Percentiles rank a stretch among this genome's conserved stretches.
These are phyloP conservation scores for Calliphora vomitoria DNA, from an alignment of 2,888 invertebrate species.

Conservation along the genomic window DNA sequence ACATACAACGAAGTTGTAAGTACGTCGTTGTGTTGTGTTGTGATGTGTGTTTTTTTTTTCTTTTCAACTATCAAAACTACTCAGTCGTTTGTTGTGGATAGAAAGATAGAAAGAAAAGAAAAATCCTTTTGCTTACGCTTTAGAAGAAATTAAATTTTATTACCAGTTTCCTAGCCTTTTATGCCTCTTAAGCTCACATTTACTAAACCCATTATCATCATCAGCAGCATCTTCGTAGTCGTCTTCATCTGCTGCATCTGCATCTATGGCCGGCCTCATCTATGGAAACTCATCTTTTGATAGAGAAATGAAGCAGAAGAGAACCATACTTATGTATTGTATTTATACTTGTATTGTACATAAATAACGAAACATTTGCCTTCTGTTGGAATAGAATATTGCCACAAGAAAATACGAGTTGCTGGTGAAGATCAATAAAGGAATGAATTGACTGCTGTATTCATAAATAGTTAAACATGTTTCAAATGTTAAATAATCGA, in stretches of 20 bases:
- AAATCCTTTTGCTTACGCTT: constrained; percentile 67
- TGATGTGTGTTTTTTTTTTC: constrained; percentile 8
- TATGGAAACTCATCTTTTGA: constrained; percentile 40
- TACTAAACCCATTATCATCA: constrained; percentile 64
- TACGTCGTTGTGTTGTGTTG: constrained; percentile 30
- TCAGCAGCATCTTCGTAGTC: constrained; percentile 39
- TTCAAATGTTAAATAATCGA: neutral
- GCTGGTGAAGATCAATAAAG: constrained; percentile 4
- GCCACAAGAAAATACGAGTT: neutral
- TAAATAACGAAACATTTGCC: constrained; percentile 44
- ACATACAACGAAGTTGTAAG: constrained; percentile 38
- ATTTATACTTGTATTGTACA: constrained; percentile 14
- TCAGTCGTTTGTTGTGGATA: constrained; percentile 36
- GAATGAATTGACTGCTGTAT: neutral
- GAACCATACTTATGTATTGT: neutral
- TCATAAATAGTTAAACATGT: neutral
- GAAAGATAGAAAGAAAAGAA: constrained; percentile 39
- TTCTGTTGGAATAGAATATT: constrained; percentile 32
- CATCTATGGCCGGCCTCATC: constrained; percentile 33
- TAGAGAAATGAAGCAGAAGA: constrained; percentile 61
- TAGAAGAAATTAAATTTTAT: constrained; percentile 68
- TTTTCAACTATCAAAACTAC: constrained; percentile 48
- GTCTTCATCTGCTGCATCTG: constrained; percentile 29
- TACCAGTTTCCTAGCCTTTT: constrained; percentile 67
- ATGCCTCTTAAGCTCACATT: constrained; percentile 59